These are phyloP conservation scores for Mobula hypostoma DNA, from an alignment of 2,113 vertebrate genomes.

Conservation along the genomic window DNA sequence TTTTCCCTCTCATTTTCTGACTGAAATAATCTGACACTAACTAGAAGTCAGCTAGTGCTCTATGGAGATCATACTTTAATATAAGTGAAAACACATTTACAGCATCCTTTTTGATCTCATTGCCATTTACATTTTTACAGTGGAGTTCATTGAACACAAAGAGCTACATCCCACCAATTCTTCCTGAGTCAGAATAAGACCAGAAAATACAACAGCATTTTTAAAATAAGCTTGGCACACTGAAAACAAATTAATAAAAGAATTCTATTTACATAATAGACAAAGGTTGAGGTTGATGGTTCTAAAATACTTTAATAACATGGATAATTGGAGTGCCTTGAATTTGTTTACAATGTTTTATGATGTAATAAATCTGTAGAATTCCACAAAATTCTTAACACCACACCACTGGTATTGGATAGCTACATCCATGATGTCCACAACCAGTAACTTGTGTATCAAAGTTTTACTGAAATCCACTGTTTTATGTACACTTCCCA, in stretches of 20 bases:
- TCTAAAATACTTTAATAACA: conserved; percentile 4
- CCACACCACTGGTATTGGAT: not conserved
- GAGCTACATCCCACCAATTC: not conserved
- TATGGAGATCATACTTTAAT: not conserved
- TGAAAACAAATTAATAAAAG: not conserved
- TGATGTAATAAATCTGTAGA: not conserved
- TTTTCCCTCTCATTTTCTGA: not conserved
- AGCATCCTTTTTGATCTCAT: not conserved
- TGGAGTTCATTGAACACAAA: not conserved
- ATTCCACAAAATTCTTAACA: not conserved
- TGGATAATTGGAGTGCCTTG: not conserved
- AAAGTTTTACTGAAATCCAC: not conserved
- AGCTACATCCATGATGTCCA: not conserved
- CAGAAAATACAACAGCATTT: not conserved
- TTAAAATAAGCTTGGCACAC: not conserved
- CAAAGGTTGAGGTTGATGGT: not conserved
- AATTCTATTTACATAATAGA: not conserved
- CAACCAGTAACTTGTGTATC: not conserved
- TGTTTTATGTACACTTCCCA: not conserved
- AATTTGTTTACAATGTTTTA: not conserved
- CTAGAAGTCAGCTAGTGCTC: not conserved
- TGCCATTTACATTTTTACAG: not conserved
- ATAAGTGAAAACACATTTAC: not conserved
- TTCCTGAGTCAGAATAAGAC: not conserved
- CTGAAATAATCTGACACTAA: not conserved